phyloP scores from a whole-genome alignment of 2,113 vertebrate species.

The Piprites chloris region DNA sequence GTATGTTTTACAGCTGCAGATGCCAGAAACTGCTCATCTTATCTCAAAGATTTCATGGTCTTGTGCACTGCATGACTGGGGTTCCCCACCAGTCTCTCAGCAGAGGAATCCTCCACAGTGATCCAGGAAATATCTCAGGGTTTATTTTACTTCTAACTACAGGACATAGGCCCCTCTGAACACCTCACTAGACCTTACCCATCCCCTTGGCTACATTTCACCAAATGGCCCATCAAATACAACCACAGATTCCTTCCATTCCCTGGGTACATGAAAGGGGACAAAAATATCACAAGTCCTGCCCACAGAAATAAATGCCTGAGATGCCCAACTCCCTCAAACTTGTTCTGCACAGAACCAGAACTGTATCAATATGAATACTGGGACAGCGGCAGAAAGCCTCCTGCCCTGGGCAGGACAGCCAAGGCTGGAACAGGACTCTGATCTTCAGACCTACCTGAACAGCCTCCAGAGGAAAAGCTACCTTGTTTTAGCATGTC shows the following conservation, averaged over 20 bases:
- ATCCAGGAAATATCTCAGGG: background rate
- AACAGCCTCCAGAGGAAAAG: background rate
- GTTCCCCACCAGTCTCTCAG: background rate
- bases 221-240: background rate
- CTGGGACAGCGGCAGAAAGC: background rate
- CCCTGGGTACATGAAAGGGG: background rate
- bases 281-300: background rate
- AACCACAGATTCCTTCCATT: background rate
- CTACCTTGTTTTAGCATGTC: background rate
- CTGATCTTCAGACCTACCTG: background rate
- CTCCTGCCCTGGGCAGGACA: background rate
- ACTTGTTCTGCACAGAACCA: background rate
- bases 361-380: background rate
- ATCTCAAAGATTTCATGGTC: background rate
- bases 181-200: background rate
- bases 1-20: constrained; percentile 13
- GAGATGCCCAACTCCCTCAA: background rate
- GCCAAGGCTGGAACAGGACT: background rate
- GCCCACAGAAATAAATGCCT: background rate
- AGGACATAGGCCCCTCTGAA: background rate
- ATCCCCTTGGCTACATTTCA: background rate
- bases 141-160: background rate
- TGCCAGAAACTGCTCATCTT: background rate
- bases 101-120: background rate
- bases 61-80: background rate